Base-by-base conservation (phyloP, 2,113 vertebrate genomes). In the Plecturocebus donacophilus region DNA sequence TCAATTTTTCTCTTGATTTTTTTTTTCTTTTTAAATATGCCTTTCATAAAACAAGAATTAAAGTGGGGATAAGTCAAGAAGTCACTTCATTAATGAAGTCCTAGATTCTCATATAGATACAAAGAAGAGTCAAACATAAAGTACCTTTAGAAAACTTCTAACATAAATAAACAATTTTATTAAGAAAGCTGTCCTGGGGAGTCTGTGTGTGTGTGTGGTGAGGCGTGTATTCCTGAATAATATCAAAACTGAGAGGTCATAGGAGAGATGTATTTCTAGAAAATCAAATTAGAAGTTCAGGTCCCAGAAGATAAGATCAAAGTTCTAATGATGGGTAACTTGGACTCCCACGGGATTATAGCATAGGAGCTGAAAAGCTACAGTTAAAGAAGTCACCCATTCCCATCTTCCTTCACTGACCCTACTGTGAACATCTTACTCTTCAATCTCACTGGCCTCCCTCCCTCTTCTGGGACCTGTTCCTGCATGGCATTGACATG, bases 81-180 rank as follows among this genome's bases (percentile, higher is more conserved):
- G 35, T 4, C 32, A 76, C 32, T 14, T 64, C 45, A 25, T 14
- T 76, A 61, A 58, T n/a, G 27, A 88, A 94, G 2, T 14, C 58
- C 54, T 87, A 13, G 11, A 70, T 49, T 92, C 42, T 21, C 49
- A 47, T 89, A 68, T 38, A 92, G 23, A 77, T 61, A 52, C 32
- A 79, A 76, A 49, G 91, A 32, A 93, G 40, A 82, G 52, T 90
- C 10, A n/a, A 87, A 87, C 27, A 45, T n/a, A 70, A 84, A 86
- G 21, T 45, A 2, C 2, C 66, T 84, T 40, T 83, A 40, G 40
- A 90, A 82, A 95, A 79, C 58, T 75, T 54, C 20, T 58, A 90
- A 87, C 16, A 70, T 47, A 79, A 95, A 87, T n/a, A 92, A 91
- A 91, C 45, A 38, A 38, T 40, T 83, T 81, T 49, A 76, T 64